Conservation (phyloP, 2,113 vertebrate species). For the Laterallus jamaicensis region DNA sequence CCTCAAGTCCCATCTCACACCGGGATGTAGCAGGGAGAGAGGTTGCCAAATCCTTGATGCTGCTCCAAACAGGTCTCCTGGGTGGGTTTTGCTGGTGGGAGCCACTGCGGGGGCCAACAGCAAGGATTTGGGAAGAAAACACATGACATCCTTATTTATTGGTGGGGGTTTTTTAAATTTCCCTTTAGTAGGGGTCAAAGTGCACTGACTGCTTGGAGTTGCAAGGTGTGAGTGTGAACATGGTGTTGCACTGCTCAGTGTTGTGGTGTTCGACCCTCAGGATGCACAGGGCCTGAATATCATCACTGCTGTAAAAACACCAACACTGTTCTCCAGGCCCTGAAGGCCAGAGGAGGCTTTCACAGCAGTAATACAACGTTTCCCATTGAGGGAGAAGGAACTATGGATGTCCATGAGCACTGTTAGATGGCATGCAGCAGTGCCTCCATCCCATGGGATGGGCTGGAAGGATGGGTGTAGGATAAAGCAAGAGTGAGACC, state of each 20-base stretch:
- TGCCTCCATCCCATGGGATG: not conserved
- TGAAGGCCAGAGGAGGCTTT: not conserved
- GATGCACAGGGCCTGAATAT: not conserved
- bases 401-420: not conserved
- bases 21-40: not conserved
- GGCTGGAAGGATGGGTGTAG: not conserved
- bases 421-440: accelerated
- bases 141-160: not conserved
- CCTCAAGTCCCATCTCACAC: not conserved
- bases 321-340: not conserved
- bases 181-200: not conserved
- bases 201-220: accelerated
- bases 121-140: not conserved
- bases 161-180: not conserved
- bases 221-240: not conserved
- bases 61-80: not conserved
- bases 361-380: accelerated
- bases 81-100: not conserved
- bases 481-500: not conserved
- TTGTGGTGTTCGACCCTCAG: not conserved
- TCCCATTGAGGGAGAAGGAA: not conserved
- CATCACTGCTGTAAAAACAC: not conserved
- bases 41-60: not conserved
- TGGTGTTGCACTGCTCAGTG: not conserved
- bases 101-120: not conserved